These are phyloP conservation scores for Limnephilus rhombicus DNA, from an alignment of 2,888 invertebrate species.

Conservation along the genomic window DNA sequence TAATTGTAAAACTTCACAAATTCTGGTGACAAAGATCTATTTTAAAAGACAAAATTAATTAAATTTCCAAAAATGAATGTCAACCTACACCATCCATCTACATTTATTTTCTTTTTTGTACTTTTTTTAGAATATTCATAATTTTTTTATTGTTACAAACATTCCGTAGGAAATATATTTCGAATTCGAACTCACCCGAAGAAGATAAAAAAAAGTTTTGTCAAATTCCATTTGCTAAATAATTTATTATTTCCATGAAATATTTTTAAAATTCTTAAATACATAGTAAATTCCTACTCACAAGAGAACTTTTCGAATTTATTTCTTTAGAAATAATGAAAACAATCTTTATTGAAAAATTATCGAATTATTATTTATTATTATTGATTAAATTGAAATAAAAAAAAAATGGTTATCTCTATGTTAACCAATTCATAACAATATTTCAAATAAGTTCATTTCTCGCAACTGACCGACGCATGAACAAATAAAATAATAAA, in stretches of 20 bases:
- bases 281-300: not conserved
- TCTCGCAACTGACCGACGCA: not conserved
- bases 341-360: too few relatives aligned
- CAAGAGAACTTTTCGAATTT: not conserved
- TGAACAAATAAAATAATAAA: slow-evolving; percentile 59
- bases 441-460: slow-evolving; percentile 21
- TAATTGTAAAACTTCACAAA: not conserved
- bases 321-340: not conserved
- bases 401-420: not conserved
- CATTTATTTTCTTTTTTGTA: not conserved
- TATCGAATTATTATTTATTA: too few relatives aligned
- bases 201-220: not conserved
- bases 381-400: too few relatives aligned
- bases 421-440: not conserved
- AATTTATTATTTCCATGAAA: not conserved
- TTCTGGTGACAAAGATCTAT: not conserved
- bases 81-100: not conserved
- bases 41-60: not conserved
- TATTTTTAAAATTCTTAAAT: not conserved
- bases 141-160: not conserved
- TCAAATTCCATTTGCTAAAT: not conserved
- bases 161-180: not conserved
- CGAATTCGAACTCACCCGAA: not conserved
- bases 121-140: too few relatives aligned
- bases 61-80: not conserved